Evolutionary conservation across 2,113 vertebrate species (phyloP).

Genomic region (Mesitornis unicolor): DNA sequence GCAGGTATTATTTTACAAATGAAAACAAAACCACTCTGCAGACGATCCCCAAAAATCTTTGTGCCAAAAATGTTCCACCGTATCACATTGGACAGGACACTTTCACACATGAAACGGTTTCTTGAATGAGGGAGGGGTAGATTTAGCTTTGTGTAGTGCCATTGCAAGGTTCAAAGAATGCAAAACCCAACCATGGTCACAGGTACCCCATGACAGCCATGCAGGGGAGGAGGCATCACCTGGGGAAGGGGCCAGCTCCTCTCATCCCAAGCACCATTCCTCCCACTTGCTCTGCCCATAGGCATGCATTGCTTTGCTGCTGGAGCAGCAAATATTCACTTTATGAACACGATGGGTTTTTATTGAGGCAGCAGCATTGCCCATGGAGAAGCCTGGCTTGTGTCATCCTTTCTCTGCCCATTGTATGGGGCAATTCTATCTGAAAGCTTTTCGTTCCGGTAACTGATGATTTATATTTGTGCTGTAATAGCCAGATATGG

Average conservation of each 20-base stretch:
- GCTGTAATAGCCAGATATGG: background rate
- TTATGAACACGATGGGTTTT: background rate
- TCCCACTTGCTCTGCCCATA: background rate
- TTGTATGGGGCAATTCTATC: background rate
- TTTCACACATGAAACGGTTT: background rate
- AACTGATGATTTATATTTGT: constrained; percentile 22
- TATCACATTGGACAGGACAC: background rate
- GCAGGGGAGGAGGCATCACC: background rate
- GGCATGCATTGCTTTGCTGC: background rate
- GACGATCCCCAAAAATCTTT: background rate
- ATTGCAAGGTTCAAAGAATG: fast-evolving
- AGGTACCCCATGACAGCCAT: fast-evolving
- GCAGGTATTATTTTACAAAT: background rate
- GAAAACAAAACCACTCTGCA: background rate
- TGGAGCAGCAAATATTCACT: background rate
- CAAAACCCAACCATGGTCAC: background rate
- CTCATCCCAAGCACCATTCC: background rate
- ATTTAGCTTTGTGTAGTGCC: background rate
- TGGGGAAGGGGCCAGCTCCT: background rate
- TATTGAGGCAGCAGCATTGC: background rate
- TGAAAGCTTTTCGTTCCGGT: constrained; percentile 30
- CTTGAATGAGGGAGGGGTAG: background rate
- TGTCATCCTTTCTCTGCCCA: background rate
- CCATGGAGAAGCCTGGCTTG: fast-evolving
- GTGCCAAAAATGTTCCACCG: background rate